These are phyloP conservation scores for Caradrina clavipalpis DNA, from an alignment of 2,888 invertebrate species.

Conservation along the genomic window DNA sequence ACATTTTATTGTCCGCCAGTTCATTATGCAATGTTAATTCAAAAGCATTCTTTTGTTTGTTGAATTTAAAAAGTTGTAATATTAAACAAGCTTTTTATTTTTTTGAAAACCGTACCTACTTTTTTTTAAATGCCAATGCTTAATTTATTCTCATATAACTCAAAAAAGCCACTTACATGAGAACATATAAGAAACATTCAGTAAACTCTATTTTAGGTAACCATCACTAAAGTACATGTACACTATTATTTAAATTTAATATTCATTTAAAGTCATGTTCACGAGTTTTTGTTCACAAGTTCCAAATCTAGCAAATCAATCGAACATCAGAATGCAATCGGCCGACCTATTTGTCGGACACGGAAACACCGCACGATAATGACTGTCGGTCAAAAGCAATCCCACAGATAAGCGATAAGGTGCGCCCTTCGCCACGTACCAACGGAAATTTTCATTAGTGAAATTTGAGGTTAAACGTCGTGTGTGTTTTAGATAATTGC, in stretches of 20 bases:
- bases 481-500: slow-evolving; percentile 89
- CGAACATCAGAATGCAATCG: slow-evolving; percentile 35
- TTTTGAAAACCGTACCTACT: no score
- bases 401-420: slow-evolving; percentile 87
- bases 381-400: slow-evolving; percentile 82
- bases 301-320: not conserved
- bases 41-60: slow-evolving; percentile 43
- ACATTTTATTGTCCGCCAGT: slow-evolving; percentile 58
- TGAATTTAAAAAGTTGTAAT: slow-evolving; percentile 1
- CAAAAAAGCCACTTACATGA: no score
- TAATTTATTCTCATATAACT: no score
- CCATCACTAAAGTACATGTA: no score
- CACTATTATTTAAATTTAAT: no score
- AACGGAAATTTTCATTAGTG: slow-evolving; percentile 88
- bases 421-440: slow-evolving; percentile 77
- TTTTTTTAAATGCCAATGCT: no score
- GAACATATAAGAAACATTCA: no score
- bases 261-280: no score
- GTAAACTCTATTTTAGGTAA: no score
- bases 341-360: slow-evolving; percentile 51
- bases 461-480: slow-evolving; percentile 87
- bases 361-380: slow-evolving; percentile 80
- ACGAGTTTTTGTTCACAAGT: no score
- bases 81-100: slow-evolving; percentile 9
- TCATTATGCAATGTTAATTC: slow-evolving; percentile 52